Evolutionary conservation across 2,797 vertebrate genomes (phyloP).

Genomic region (Crocodylus rhombifer): DNA sequence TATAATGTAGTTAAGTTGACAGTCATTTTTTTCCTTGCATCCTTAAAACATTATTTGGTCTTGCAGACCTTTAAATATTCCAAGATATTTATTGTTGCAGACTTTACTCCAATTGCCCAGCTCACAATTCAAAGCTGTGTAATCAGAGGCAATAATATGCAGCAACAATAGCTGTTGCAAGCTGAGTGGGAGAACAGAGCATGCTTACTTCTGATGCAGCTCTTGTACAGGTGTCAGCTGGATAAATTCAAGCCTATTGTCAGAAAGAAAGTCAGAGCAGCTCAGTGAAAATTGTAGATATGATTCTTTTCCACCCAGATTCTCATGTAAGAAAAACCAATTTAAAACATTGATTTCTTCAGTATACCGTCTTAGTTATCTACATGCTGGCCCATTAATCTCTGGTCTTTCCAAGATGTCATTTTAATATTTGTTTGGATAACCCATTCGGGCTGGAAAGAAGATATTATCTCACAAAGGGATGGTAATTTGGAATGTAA

Average conservation of each 20-base stretch:
- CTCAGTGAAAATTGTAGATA: not conserved
- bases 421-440: conserved; percentile 60
- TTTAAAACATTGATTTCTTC: not conserved
- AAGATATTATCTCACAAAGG: too few species aligned
- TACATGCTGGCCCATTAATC: conserved; percentile 49
- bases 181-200: not conserved
- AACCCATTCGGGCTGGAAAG: not conserved
- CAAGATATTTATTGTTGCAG: too few species aligned
- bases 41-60: too few species aligned
- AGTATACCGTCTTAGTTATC: not conserved
- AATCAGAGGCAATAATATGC: not conserved
- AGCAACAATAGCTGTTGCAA: not conserved
- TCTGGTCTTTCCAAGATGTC: conserved; percentile 33
- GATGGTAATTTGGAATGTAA: not conserved
- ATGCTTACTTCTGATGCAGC: not conserved
- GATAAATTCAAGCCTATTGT: not conserved
- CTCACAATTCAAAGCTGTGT: not conserved
- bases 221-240: not conserved
- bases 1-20: not conserved
- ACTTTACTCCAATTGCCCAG: not conserved
- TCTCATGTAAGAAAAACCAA: not conserved
- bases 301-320: not conserved
- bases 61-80: not conserved
- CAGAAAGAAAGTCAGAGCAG: not conserved
- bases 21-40: too few species aligned